A percentile compares a stretch with the other conserved stretches of the same genome.
Evolutionary conservation across 1,140 invertebrate species (phyloP).

Genomic region (Bicyclus anynana): DNA sequence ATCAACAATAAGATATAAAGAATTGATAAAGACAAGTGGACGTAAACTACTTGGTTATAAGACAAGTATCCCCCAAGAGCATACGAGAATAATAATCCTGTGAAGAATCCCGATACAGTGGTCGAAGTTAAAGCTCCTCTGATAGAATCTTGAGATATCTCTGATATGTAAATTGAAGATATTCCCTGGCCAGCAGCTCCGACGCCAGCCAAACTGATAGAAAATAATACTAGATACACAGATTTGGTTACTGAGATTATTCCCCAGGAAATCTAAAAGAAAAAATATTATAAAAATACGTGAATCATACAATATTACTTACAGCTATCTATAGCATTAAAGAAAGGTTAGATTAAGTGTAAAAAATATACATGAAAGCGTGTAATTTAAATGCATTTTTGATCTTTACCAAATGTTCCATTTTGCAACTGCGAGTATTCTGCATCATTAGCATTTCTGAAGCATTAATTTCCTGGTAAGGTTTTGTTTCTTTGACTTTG

Average conservation of each 20-base stretch:
- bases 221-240: conserved; percentile 37
- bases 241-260: conserved; percentile 44
- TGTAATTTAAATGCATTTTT: too few relatives aligned
- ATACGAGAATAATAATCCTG: conserved; percentile 55
- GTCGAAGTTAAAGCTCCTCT: conserved; percentile 53
- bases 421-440: too few relatives aligned
- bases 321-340: background rate
- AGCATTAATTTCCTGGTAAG: too few relatives aligned
- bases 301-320: background rate
- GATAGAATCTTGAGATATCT: conserved; percentile 58
- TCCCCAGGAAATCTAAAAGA: conserved; percentile 51
- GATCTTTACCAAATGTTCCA: too few relatives aligned
- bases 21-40: conserved; percentile 42
- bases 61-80: conserved; percentile 45
- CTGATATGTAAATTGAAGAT: conserved; percentile 54
- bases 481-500: too few relatives aligned
- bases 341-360: too few relatives aligned
- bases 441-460: too few relatives aligned
- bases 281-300: background rate
- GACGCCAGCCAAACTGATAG: conserved; percentile 39
- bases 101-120: conserved; percentile 43
- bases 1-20: conserved; percentile 46
- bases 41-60: conserved; percentile 45
- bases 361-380: background rate
- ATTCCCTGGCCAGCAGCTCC: conserved; percentile 50